These are phyloP conservation scores for Amblyjoppa fuscipennis DNA, from an alignment of 2,888 invertebrate species.

Conservation along the genomic window DNA sequence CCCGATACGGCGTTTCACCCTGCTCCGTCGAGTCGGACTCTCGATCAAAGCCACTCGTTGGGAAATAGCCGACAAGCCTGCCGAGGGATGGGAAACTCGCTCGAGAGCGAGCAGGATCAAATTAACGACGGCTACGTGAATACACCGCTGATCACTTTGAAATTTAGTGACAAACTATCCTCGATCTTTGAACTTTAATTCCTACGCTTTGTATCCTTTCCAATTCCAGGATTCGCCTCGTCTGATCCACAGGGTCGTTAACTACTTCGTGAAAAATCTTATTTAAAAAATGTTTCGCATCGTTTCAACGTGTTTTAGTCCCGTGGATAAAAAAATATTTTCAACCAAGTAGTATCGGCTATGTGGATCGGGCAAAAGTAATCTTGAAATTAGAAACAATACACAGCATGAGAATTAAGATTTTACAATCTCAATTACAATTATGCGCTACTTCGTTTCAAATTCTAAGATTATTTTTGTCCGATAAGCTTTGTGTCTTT, in stretches of 20 bases:
- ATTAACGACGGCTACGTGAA: slow-evolving; percentile 78
- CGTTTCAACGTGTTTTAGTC: neutral
- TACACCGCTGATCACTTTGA: slow-evolving; percentile 79
- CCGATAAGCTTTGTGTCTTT: neutral
- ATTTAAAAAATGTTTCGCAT: neutral
- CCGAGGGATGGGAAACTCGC: slow-evolving; percentile 12
- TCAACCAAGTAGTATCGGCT: neutral
- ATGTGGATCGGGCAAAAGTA: neutral
- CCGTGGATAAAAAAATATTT: neutral
- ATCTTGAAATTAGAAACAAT: too few relatives aligned
- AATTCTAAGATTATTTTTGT: neutral
- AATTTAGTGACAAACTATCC: slow-evolving; percentile 78
- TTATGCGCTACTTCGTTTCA: too few relatives aligned
- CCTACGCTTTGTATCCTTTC: neutral
- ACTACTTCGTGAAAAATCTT: neutral
- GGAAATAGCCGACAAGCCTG: slow-evolving; percentile 6
- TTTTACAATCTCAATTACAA: too few relatives aligned
- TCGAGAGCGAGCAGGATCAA: slow-evolving; percentile 64
- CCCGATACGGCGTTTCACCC: neutral
- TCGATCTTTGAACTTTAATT: slow-evolving; percentile 67
- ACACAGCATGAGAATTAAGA: too few relatives aligned
- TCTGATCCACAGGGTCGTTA: neutral
- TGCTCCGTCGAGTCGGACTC: slow-evolving; percentile 7
- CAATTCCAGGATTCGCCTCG: neutral
- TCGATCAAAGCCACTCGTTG: slow-evolving; percentile 29